Evolutionary conservation across 2,888 invertebrate genomes (phyloP), one percentile per base, ranked within the genome.

Genomic region (Chaitophorus viminalis): DNA sequence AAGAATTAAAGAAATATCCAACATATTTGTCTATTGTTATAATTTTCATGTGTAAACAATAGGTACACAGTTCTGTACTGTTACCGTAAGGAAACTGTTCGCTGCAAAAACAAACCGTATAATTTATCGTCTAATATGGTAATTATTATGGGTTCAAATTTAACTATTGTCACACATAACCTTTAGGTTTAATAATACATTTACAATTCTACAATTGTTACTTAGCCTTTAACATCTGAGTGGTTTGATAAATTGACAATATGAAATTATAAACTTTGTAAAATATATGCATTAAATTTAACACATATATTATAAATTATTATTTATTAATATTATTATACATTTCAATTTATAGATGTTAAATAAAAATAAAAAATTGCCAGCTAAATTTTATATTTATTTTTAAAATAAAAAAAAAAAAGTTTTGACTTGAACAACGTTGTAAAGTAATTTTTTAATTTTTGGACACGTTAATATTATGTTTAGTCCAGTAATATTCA

Each of bases 81-180:
- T 70, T 70, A 82, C 11, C 29, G 70, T 0, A 11, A 25, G 18
- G 14, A 70, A 52, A 82, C 52, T 25, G 17, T 70, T 0, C 29
- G 52, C 70, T 6, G 82, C 14, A 18, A 46, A 81, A 68, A 81
- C 81, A 79, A 79, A 68, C 65, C 31, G 25, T 31, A 29, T 68
- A 68, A 52, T 82, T 74, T 74, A 36, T 36, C 33, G 33, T 68
- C 68, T 11, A 29, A 82, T n/a, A n/a, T 52, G 70, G 82, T 72
- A 82, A 82, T 81, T 82, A 72, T 33, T 31, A 60, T 29, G 31
- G 31, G 33, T 82, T 82, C 82, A 72, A 82, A 52, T 25, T 72
- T 8, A 17, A 52, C 72, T 82, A 82, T 82, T 82, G 82, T 82
- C 82, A 36, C 52, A 33, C 33, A 8, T 14, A 31, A 82, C 72